Conservation (phyloP, 2,797 vertebrate genomes). For the Helicolenus hilgendorfi region DNA sequence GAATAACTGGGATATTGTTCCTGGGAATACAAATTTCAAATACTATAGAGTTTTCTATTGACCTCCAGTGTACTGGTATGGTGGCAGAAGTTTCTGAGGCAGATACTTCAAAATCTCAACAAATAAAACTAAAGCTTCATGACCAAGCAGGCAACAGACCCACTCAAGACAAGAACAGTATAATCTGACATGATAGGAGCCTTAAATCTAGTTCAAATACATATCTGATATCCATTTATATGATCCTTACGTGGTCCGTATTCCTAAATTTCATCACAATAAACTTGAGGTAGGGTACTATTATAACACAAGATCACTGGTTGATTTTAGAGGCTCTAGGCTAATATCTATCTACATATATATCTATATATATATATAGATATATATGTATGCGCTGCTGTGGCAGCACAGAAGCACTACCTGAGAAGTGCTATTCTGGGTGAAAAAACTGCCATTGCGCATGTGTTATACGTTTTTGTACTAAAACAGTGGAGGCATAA, state of each 20-base stretch:
- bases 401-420: not conserved
- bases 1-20: not conserved
- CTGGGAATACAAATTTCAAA: not conserved
- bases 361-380: too few species aligned
- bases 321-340: not conserved
- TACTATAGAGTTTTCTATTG: not conserved
- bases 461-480: not conserved
- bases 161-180: not conserved
- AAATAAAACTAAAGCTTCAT: not conserved
- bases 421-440: not conserved
- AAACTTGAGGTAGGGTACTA: not conserved
- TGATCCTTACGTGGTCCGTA: not conserved
- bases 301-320: not conserved
- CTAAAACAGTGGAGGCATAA: not conserved
- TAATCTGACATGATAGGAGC: not conserved
- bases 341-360: too few species aligned
- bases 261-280: not conserved
- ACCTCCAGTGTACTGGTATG: not conserved
- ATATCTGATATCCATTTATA: not conserved
- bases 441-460: rapidly evolving
- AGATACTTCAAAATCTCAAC: not conserved
- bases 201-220: not conserved
- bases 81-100: not conserved
- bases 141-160: not conserved
- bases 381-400: too few species aligned